A percentile compares a stretch with the other conserved stretches of the same genome.
Evolutionary conservation across 2,888 invertebrate species (phyloP).

Genomic region (Hofmannophila pseudospretella): DNA sequence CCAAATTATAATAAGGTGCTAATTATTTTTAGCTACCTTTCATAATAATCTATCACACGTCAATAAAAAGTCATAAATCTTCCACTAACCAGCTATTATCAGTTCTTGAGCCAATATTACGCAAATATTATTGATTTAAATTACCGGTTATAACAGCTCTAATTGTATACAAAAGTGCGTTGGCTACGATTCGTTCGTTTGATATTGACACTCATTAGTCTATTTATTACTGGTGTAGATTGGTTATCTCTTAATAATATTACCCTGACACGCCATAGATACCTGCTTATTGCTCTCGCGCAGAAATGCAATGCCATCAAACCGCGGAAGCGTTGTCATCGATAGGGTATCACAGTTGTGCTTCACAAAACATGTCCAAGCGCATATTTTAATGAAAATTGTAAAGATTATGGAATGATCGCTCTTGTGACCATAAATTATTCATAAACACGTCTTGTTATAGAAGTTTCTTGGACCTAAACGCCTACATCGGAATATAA

Average conservation of each 20-base stretch:
- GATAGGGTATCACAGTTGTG: slow-evolving; percentile 16
- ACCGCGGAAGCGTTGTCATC: slow-evolving; percentile 27
- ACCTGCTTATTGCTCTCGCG: slow-evolving; percentile 16
- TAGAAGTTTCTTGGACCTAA: background rate
- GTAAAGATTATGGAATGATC: slow-evolving; percentile 28
- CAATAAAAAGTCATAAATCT: background rate
- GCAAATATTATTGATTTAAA: background rate
- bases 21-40: no score
- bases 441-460: slow-evolving; percentile 35
- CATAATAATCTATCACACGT: no score
- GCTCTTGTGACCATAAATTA: slow-evolving; percentile 27
- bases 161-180: slow-evolving; percentile 21
- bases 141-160: slow-evolving; percentile 38
- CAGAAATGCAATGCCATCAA: slow-evolving; percentile 37
- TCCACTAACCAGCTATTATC: background rate
- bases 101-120: background rate
- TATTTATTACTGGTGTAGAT: slow-evolving; percentile 67
- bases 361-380: slow-evolving; percentile 16
- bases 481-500: background rate
- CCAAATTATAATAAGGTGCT: no score
- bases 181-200: slow-evolving; percentile 45
- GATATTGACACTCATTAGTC: slow-evolving; percentile 72
- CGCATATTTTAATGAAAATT: slow-evolving; percentile 27
- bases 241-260: slow-evolving; percentile 61
- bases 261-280: slow-evolving; percentile 42